Percentiles rank a stretch among this genome's conserved stretches.
phyloP scores from a whole-genome alignment of 2,888 invertebrate species.

The Hedya salicella region DNA sequence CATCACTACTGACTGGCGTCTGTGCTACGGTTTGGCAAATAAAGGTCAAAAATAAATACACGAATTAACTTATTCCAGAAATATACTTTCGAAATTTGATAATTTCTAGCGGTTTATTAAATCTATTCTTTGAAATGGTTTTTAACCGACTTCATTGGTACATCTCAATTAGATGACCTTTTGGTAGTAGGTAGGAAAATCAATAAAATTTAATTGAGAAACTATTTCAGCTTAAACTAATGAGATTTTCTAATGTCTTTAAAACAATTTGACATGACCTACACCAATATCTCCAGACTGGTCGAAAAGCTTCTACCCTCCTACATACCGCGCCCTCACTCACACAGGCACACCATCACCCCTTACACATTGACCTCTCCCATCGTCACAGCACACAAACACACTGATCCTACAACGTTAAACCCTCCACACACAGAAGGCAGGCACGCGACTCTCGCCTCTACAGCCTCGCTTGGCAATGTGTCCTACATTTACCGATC shows the following conservation, averaged over 20 bases:
- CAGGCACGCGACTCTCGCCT: slow-evolving; percentile 66
- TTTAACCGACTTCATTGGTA: no score
- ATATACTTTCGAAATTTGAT: no score
- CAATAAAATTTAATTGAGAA: no score
- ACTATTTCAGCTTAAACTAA: no score
- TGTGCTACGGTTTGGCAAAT: no score
- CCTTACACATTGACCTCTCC: slow-evolving; percentile 52
- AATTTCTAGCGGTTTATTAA: no score
- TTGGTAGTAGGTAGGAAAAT: no score
- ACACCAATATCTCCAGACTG: slow-evolving; percentile 47
- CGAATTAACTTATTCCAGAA: no score
- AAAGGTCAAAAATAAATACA: no score
- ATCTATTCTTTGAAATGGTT: no score
- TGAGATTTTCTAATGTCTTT: background rate
- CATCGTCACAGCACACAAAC: slow-evolving; percentile 54
- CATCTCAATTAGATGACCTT: no score
- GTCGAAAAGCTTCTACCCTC: slow-evolving; percentile 51
- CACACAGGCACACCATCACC: slow-evolving; percentile 61
- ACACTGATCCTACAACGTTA: slow-evolving; percentile 53
- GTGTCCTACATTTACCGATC: slow-evolving; percentile 78
- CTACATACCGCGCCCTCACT: slow-evolving; percentile 53
- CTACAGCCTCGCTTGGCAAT: slow-evolving; percentile 65
- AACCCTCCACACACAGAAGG: slow-evolving; percentile 60
- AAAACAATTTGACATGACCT: slow-evolving; percentile 31
- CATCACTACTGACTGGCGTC: no score